Percentiles rank a stretch among this genome's conserved stretches.
Evolutionary conservation across 2,888 invertebrate species (phyloP).

Genomic region (Synanthedon andrenaeformis): DNA sequence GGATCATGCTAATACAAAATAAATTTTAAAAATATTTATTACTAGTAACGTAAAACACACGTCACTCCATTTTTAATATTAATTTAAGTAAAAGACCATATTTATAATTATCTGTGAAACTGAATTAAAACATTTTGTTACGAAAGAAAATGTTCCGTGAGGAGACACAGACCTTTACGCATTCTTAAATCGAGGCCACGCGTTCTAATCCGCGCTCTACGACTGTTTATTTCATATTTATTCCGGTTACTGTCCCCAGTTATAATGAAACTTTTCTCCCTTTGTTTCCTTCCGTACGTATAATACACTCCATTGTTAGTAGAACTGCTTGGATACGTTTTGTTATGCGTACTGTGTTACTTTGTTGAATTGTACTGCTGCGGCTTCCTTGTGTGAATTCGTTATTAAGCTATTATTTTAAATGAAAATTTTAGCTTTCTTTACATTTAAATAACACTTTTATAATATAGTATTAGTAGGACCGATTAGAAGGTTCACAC

Average conservation of each 20-base stretch:
- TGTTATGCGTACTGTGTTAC: background rate
- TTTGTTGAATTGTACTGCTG: background rate
- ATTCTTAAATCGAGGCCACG: slow-evolving; percentile 8
- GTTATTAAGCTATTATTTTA: too few species aligned
- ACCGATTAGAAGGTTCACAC: too few species aligned
- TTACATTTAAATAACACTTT: too few species aligned
- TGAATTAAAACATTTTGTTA: background rate
- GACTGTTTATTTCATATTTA: slow-evolving; percentile 46
- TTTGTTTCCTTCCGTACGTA: slow-evolving; percentile 19
- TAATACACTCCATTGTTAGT: slow-evolving; percentile 1
- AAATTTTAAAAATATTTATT: too few species aligned
- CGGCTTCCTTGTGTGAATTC: background rate
- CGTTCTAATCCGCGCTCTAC: slow-evolving; percentile 27
- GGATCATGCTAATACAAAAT: too few species aligned
- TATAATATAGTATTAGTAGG: too few species aligned
- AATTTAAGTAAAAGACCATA: too few species aligned
- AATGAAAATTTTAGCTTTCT: too few species aligned
- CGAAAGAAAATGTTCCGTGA: background rate
- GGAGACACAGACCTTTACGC: background rate
- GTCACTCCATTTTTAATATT: too few species aligned
- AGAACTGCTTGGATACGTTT: background rate
- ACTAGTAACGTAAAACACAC: too few species aligned
- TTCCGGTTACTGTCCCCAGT: slow-evolving; percentile 23
- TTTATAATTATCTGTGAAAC: too few species aligned
- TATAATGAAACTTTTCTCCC: slow-evolving; percentile 39